Conservation (phyloP, 2,888 invertebrate species). For the Perizoma flavofasciatum region DNA sequence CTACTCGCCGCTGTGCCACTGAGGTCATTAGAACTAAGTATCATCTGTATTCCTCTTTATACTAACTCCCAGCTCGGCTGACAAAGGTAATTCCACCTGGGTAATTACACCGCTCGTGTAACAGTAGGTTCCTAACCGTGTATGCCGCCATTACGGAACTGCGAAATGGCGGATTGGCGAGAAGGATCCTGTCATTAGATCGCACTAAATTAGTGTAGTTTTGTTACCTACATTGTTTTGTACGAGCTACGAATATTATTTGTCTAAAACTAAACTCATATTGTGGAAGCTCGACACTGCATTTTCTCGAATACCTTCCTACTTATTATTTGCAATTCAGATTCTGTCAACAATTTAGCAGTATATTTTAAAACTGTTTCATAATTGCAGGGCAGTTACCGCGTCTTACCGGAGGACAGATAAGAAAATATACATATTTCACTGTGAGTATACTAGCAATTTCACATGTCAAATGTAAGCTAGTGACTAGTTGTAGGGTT, state of each 20-base stretch:
- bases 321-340: too few species aligned
- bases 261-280: too few species aligned
- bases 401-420: slow-evolving; percentile 96
- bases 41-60: slow-evolving; percentile 45
- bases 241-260: too few species aligned
- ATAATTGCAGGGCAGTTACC: slow-evolving; percentile 88
- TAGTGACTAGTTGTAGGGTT: too few species aligned
- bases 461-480: too few species aligned
- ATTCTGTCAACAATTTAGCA: too few species aligned
- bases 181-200: slow-evolving; percentile 43
- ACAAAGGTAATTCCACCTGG: slow-evolving; percentile 53
- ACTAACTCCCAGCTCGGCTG: slow-evolving; percentile 57
- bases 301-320: too few species aligned
- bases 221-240: too few species aligned
- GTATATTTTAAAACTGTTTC: background rate
- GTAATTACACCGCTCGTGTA: slow-evolving; percentile 42
- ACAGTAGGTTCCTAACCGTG: slow-evolving; percentile 47
- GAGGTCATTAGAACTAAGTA: slow-evolving; percentile 26
- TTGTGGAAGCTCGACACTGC: too few species aligned
- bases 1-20: too few species aligned
- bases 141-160: slow-evolving; percentile 59
- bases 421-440: slow-evolving; percentile 99
- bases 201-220: slow-evolving; percentile 37
- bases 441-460: slow-evolving; percentile 31
- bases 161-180: slow-evolving; percentile 36